These are phyloP conservation scores for Teleogryllus occipitalis DNA, from an alignment of 1,140 invertebrate genomes.

Conservation along the genomic window DNA sequence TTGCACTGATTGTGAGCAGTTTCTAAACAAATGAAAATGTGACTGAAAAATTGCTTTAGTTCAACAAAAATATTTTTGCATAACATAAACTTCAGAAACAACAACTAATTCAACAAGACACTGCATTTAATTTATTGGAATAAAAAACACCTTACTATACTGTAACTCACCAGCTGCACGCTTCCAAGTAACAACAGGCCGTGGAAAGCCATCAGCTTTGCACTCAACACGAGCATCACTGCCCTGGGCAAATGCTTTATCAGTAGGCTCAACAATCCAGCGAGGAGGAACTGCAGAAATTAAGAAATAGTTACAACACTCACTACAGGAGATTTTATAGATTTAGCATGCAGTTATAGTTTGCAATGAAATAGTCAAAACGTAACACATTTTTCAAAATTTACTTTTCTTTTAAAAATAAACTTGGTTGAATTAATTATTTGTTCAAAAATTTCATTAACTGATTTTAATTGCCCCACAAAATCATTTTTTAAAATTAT, in stretches of 20 bases:
- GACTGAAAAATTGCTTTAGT: neutral
- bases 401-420: too few relatives aligned
- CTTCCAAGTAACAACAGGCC: constrained; percentile 89
- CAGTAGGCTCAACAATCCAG: constrained; percentile 92
- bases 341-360: too few relatives aligned
- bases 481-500: neutral
- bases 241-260: constrained; percentile 89
- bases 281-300: constrained; percentile 74
- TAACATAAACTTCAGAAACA: neutral
- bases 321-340: neutral
- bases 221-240: constrained; percentile 89
- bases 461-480: too few relatives aligned
- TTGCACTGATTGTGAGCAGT: too few relatives aligned
- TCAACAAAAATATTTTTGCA: neutral
- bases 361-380: too few relatives aligned
- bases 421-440: too few relatives aligned
- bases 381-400: too few relatives aligned
- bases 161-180: constrained; percentile 71
- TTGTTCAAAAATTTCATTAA: too few relatives aligned
- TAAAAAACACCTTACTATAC: neutral
- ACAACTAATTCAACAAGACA: too few relatives aligned
- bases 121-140: neutral
- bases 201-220: constrained; percentile 90
- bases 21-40: too few relatives aligned
- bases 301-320: neutral